Conservation (phyloP, 1,140 invertebrate genomes). For the Achatina immaculata region DNA sequence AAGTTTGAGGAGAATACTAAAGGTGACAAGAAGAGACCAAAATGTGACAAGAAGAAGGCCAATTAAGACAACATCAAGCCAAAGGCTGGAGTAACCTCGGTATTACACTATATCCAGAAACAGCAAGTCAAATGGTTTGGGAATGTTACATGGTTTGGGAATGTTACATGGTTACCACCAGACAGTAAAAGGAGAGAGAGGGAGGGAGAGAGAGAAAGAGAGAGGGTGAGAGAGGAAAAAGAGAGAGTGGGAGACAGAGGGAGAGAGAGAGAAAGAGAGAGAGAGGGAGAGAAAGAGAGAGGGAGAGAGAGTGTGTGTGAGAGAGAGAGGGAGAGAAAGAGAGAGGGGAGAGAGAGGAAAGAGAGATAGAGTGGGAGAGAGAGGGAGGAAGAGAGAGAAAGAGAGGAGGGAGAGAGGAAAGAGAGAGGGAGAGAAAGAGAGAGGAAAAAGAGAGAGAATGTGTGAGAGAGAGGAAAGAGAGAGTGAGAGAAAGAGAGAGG, state of each 20-base stretch:
- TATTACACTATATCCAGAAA: too few relatives aligned
- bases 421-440: background rate
- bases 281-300: background rate
- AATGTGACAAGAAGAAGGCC: too few relatives aligned
- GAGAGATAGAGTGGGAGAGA: background rate
- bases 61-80: too few relatives aligned
- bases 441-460: background rate
- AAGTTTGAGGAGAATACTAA: too few relatives aligned
- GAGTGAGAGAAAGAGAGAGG: too few relatives aligned
- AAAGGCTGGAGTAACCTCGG: too few relatives aligned
- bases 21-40: too few relatives aligned
- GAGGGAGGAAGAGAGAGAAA: background rate
- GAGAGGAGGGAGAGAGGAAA: background rate
- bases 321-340: too few relatives aligned
- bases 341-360: background rate
- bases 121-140: too few relatives aligned
- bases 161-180: too few relatives aligned
- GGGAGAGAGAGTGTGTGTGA: background rate
- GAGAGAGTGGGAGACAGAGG: background rate
- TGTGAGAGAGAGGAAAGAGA: background rate
- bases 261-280: background rate
- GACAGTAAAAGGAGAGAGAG: too few relatives aligned
- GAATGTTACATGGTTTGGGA: too few relatives aligned
- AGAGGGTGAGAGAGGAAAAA: background rate
- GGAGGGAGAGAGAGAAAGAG: slow-evolving; percentile 8